Base-by-base conservation (phyloP, 2,797 vertebrate species). In the Peromyscus attwateri region DNA sequence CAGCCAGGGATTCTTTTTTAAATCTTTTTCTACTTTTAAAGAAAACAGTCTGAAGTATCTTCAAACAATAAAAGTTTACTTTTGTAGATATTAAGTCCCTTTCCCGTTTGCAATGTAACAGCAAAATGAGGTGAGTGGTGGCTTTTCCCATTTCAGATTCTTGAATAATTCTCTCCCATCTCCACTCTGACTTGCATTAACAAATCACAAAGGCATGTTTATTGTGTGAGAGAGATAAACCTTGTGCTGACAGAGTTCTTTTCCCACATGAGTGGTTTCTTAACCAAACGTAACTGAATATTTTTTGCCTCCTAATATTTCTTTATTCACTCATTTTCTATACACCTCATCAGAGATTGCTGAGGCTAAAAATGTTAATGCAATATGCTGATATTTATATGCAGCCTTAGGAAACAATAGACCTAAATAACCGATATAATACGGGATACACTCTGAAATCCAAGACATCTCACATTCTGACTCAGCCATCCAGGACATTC, bases 1-100 rank as follows among this genome's bases (percentile, higher is more conserved):
- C 82, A 81, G 81, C 1, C 16, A 27, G 29, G 21, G 64, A 75
- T 71, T 60, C 57, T 52, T 92, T 49, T 43, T 82, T 64, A 57
- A 27, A 12, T 8, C 17, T 19, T 21, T n/a, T 66, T n/a, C 46
- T 52, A 5, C 31, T 52, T 87, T 68, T 37, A 52, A 87, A 52
- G 31, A 70, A 70, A 62, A 49, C 49, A 82, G 31, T 55, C 40
- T 64, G 21, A 94, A 89, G 27, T 89, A 68, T 71, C 29, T 91
- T 95, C 37, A 62, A 92, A 77, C 77, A 91, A 77, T 70, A 95
- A 93, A 92, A n/a, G 13, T 89, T 81, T 89, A 68, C 25, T 94
- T 79, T 43, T 77, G 3, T 40, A 43, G 31, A 77, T 71, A 23
- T 88, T 62, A 87, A 95, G 37, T 93, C 66, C 27, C n/a, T 49